Evolutionary conservation across 1,140 invertebrate genomes (phyloP).

Genomic region (Drosophila cardini): DNA sequence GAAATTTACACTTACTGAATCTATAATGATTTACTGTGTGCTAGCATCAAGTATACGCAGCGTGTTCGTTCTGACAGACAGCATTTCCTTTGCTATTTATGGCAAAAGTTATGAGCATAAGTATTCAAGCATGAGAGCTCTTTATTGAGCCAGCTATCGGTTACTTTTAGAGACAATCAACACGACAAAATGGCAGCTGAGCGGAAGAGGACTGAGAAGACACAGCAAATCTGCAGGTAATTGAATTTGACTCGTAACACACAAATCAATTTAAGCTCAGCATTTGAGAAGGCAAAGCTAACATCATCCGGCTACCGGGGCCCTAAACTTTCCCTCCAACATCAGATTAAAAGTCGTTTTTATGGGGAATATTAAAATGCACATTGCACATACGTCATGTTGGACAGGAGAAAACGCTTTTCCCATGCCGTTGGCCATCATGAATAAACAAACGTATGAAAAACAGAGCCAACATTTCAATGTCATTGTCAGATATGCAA

Average conservation of each 20-base stretch:
- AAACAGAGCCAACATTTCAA: constrained; percentile 50
- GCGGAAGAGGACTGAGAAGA: not conserved
- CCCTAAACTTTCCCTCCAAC: constrained; percentile 2
- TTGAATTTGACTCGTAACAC: constrained; percentile 69
- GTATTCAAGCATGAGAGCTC: not conserved
- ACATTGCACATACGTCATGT: constrained; percentile 64
- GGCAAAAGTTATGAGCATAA: not conserved
- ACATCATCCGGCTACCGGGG: constrained; percentile 33
- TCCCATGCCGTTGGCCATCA: constrained; percentile 28
- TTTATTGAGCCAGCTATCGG: constrained; percentile 14
- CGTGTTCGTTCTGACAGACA: constrained; percentile 14
- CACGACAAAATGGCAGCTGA: constrained; percentile 22
- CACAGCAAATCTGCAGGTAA: constrained; percentile 41
- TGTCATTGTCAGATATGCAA: constrained; percentile 61
- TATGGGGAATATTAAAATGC: constrained; percentile 54
- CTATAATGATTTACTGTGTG: constrained; percentile 56
- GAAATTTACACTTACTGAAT: constrained; percentile 72
- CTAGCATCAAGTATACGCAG: constrained; percentile 54
- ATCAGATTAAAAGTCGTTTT: constrained; percentile 37
- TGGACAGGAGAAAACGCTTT: constrained; percentile 37
- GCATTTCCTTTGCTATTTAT: not conserved
- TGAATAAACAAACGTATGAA: constrained; percentile 60
- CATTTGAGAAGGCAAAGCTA: constrained; percentile 37
- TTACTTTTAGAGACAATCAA: constrained; percentile 57
- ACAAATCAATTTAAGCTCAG: constrained; percentile 61